phyloP scores from a whole-genome alignment of 2,113 vertebrate species.

The Rafetus swinhoei region DNA sequence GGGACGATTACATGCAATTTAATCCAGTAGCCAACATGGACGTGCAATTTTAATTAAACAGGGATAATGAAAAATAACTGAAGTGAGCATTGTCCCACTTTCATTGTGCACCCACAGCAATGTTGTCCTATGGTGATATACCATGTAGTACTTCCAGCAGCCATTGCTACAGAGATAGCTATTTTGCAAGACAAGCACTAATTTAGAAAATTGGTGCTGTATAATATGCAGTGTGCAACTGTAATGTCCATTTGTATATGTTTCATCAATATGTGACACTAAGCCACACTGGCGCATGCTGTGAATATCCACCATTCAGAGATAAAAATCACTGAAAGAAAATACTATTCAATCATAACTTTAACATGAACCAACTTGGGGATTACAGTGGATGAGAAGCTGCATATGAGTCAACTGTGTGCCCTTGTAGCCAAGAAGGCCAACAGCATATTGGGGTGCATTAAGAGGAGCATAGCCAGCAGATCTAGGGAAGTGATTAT shows the following conservation, averaged over 20 bases:
- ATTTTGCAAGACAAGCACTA: constrained; percentile 60
- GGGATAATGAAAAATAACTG: background rate
- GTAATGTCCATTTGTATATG: background rate
- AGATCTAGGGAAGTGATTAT: too few species aligned
- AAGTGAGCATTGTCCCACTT: constrained; percentile 7
- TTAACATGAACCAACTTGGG: constrained; percentile 39
- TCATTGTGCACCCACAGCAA: background rate
- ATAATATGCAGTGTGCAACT: constrained; percentile 64
- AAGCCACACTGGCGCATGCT: constrained; percentile 66
- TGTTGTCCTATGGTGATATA: background rate
- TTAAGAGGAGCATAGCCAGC: too few species aligned
- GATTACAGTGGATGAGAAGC: too few species aligned
- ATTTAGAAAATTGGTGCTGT: constrained; percentile 57
- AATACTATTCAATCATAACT: constrained; percentile 51
- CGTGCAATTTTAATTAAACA: background rate
- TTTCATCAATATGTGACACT: constrained; percentile 60
- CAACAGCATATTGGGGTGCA: too few species aligned
- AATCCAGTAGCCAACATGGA: constrained; percentile 5
- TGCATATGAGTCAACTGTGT: too few species aligned
- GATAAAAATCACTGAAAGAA: constrained; percentile 66
- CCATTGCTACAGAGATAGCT: constrained; percentile 58
- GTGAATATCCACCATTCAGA: background rate
- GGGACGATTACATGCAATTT: constrained; percentile 16
- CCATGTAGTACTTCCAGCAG: constrained; percentile 49
- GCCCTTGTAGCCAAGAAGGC: too few species aligned